Evolutionary conservation across 2,888 invertebrate genomes (phyloP).

Genomic region (Mesodorylaimus sp.): DNA sequence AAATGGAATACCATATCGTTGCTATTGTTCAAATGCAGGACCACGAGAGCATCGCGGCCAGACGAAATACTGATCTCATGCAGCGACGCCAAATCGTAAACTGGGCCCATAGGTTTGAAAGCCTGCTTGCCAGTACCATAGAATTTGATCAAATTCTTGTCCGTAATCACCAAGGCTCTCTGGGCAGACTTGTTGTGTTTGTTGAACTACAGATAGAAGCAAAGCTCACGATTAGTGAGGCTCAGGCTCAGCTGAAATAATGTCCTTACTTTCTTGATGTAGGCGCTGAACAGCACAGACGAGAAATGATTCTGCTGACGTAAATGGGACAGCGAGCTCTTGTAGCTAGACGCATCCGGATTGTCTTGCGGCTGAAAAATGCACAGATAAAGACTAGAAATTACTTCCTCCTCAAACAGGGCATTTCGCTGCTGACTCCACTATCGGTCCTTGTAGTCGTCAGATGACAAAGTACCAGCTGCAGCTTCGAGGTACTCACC

Average conservation of each 20-base stretch:
- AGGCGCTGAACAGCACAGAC: neutral
- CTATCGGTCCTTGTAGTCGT: too few species aligned
- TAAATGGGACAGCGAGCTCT: neutral
- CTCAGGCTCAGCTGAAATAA: neutral
- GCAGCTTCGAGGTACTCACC: neutral
- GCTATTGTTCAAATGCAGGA: conserved; percentile 32
- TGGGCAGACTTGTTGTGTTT: conserved; percentile 34
- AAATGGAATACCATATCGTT: conserved; percentile 36
- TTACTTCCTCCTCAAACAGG: too few species aligned
- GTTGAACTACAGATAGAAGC: conserved; percentile 28
- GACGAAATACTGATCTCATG: conserved; percentile 31
- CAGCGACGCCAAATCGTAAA: conserved; percentile 22
- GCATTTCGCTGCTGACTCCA: too few species aligned
- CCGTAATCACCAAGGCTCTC: conserved; percentile 34
- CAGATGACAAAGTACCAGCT: neutral
- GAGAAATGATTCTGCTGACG: neutral
- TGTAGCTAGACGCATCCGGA: neutral
- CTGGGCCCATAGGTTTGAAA: conserved; percentile 33
- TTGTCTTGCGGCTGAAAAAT: neutral
- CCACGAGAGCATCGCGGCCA: conserved; percentile 33
- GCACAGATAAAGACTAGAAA: too few species aligned
- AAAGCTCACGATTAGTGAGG: neutral
- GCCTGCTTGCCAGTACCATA: conserved; percentile 30
- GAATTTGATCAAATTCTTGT: conserved; percentile 35
- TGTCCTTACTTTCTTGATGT: neutral